A percentile compares a stretch with the other conserved stretches of the same genome.
These are phyloP conservation scores for Phodopus roborovskii DNA, from an alignment of 2,113 vertebrate species.

Conservation along the genomic window DNA sequence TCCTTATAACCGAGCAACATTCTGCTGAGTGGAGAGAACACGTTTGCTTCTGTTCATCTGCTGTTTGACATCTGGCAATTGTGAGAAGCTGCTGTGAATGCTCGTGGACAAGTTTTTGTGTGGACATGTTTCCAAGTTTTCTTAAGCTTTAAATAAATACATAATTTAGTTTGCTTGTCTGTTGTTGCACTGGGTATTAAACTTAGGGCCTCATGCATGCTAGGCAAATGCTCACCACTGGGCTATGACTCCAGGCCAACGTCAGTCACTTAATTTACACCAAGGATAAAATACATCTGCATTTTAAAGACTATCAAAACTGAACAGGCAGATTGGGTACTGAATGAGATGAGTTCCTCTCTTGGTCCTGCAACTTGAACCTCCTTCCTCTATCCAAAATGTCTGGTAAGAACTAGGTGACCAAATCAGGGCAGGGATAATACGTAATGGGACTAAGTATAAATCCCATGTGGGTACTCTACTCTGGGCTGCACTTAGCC, in stretches of 20 bases:
- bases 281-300: background rate
- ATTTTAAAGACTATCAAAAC: background rate
- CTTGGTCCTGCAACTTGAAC: no score
- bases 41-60: background rate
- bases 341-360: background rate
- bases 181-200: background rate
- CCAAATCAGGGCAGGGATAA: background rate
- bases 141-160: background rate
- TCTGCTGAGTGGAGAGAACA: rapidly evolving
- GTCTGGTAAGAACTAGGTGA: background rate
- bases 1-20: background rate
- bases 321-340: background rate
- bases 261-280: background rate
- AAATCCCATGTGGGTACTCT: rapidly evolving
- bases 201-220: background rate
- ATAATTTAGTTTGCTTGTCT: background rate
- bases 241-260: background rate
- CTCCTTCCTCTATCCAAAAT: background rate
- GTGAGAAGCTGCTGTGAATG: background rate
- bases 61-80: background rate
- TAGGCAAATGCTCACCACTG: background rate
- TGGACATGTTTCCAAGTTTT: background rate
- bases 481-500: background rate
- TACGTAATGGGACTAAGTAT: background rate
- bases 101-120: background rate